Percentiles rank a stretch among this genome's conserved stretches.
Conservation (phyloP, 1,140 invertebrate species). For the Lasioglossum baleicum region DNA sequence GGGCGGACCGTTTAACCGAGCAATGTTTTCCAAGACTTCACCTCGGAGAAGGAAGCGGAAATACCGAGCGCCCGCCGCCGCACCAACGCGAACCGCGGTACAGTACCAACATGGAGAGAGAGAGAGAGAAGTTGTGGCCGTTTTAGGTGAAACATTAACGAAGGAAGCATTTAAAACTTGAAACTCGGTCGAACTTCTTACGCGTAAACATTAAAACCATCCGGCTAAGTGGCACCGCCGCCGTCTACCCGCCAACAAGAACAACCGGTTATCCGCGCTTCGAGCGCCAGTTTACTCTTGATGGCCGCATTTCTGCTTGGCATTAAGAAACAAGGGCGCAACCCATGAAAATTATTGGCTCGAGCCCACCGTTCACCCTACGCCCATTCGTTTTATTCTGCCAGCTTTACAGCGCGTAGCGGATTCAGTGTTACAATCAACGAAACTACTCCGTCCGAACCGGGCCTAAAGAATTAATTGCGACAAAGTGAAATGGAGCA, state of each 20-base stretch:
- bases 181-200: constrained; percentile 57
- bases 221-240: constrained; percentile 62
- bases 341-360: constrained; percentile 40
- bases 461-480: too few species aligned
- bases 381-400: neutral
- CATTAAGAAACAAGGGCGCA: constrained; percentile 31
- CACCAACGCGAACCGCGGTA: constrained; percentile 7
- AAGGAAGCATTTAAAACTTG: constrained; percentile 65
- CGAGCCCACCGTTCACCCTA: constrained; percentile 15
- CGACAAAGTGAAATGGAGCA: too few species aligned
- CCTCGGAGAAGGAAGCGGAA: constrained; percentile 11
- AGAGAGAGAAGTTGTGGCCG: constrained; percentile 55
- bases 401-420: too few species aligned
- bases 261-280: constrained; percentile 29
- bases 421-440: too few species aligned
- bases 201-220: constrained; percentile 66
- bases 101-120: neutral
- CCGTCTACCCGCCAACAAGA: constrained; percentile 47
- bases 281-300: constrained; percentile 44
- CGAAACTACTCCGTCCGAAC: too few species aligned
- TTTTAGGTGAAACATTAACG: constrained; percentile 63
- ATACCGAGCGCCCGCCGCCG: neutral
- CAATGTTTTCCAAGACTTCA: constrained; percentile 51
- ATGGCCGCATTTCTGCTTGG: constrained; percentile 50
- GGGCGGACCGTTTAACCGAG: constrained; percentile 4